Conservation (phyloP, 2,113 vertebrate species). For the Sander lucioperca region DNA sequence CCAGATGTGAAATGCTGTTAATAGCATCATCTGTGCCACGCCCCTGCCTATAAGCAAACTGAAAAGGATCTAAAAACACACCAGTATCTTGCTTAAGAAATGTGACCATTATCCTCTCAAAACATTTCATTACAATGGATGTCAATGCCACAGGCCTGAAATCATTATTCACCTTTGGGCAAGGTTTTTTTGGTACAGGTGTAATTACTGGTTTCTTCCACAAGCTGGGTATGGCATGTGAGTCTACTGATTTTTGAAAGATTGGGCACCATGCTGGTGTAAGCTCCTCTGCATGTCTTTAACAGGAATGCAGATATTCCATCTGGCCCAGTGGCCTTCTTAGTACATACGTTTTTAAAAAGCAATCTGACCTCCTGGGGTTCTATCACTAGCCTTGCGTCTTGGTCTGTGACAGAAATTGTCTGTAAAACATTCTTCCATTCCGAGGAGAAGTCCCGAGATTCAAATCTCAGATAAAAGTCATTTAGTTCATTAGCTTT, state of each 20-base stretch:
- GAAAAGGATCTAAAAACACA: no score
- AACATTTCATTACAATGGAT: no score
- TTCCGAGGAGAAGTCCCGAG: background rate
- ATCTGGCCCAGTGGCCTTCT: background rate
- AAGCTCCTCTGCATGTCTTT: background rate
- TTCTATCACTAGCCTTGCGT: background rate
- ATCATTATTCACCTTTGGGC: no score
- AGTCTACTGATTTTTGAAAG: no score
- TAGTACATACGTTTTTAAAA: background rate
- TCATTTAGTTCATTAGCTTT: no score
- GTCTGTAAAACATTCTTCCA: background rate
- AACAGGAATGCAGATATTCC: background rate
- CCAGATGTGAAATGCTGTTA: no score
- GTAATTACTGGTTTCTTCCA: background rate
- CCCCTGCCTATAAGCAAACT: no score
- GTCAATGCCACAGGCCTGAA: no score
- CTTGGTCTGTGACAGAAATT: background rate
- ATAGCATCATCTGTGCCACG: no score
- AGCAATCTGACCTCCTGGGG: background rate
- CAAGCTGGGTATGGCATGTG: background rate
- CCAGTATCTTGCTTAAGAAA: no score
- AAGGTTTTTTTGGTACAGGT: no score
- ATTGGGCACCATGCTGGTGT: background rate
- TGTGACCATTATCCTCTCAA: no score
- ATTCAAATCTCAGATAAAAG: background rate